A percentile compares a stretch with the other conserved stretches of the same genome.
Evolutionary conservation across 2,888 invertebrate genomes (phyloP).

Genomic region (Drosophila helvetica): DNA sequence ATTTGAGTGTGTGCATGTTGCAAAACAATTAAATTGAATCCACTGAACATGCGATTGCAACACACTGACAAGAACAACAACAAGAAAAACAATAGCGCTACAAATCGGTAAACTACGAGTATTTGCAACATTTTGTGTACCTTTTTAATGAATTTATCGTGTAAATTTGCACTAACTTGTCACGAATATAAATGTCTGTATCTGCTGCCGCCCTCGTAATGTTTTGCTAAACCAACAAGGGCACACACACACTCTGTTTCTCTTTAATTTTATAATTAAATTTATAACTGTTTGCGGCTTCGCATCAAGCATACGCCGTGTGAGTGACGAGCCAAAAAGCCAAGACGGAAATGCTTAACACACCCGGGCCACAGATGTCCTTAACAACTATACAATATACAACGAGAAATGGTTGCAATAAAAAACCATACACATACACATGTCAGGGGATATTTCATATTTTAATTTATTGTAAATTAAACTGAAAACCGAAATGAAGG

Average conservation of each 20-base stretch:
- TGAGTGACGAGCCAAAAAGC: slow-evolving; percentile 27
- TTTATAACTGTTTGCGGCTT: slow-evolving; percentile 56
- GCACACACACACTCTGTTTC: slow-evolving; percentile 5
- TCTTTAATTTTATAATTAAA: slow-evolving; percentile 67
- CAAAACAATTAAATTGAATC: slow-evolving; percentile 66
- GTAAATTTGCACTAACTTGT: slow-evolving; percentile 65
- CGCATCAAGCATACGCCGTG: slow-evolving; percentile 31
- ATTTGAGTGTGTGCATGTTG: slow-evolving; percentile 52
- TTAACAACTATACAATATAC: slow-evolving; percentile 1
- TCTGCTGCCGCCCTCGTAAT: slow-evolving; percentile 64
- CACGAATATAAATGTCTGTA: slow-evolving; percentile 38
- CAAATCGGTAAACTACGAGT: slow-evolving; percentile 36
- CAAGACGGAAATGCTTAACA: slow-evolving; percentile 57
- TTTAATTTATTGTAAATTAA: background rate
- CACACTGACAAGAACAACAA: slow-evolving; percentile 32
- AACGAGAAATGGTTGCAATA: background rate
- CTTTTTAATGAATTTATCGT: slow-evolving; percentile 78
- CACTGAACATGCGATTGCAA: slow-evolving; percentile 54
- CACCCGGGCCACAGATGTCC: slow-evolving; percentile 52
- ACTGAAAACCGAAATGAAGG: background rate
- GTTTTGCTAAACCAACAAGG: slow-evolving; percentile 60
- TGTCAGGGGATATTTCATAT: background rate
- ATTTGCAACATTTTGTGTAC: slow-evolving; percentile 70
- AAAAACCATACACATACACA: background rate
- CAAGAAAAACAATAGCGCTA: slow-evolving; percentile 22